These are phyloP conservation scores for Chrysolina oricalcia DNA, from an alignment of 2,888 invertebrate genomes.

Conservation along the genomic window DNA sequence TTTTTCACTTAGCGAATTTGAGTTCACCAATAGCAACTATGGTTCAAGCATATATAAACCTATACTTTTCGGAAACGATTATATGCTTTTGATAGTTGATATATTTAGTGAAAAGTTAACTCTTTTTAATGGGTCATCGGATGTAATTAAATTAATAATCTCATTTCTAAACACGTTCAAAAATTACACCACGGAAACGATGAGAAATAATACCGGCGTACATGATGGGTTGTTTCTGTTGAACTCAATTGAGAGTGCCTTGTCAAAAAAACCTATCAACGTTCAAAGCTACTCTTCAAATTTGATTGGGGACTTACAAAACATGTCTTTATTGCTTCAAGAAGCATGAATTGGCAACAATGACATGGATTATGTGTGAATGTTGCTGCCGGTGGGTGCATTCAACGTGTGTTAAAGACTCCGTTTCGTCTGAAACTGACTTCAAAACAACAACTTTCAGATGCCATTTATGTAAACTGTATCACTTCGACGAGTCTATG, in stretches of 20 bases:
- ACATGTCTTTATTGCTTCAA: too few species aligned
- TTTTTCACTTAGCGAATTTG: not conserved
- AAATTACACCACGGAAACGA: not conserved
- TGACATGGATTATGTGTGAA: too few species aligned
- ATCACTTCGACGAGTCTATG: not conserved
- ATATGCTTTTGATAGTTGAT: not conserved
- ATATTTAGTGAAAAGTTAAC: not conserved
- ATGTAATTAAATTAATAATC: not conserved
- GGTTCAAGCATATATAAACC: not conserved
- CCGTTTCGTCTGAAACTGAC: too few species aligned
- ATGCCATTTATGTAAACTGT: not conserved
- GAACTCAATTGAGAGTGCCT: not conserved
- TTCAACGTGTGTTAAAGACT: too few species aligned
- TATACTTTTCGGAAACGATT: not conserved
- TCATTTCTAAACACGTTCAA: not conserved
- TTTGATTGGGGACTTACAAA: not conserved
- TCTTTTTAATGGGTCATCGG: not conserved
- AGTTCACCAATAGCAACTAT: not conserved
- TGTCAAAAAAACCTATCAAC: not conserved
- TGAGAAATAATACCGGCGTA: not conserved
- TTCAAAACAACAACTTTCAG: too few species aligned
- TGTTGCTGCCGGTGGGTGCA: too few species aligned
- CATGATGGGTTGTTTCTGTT: not conserved
- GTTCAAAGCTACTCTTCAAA: not conserved
- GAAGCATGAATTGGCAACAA: too few species aligned